A percentile compares a stretch with the other conserved stretches of the same genome.
Conservation (phyloP, 2,888 invertebrate genomes). For the Epistrophe eligans region DNA sequence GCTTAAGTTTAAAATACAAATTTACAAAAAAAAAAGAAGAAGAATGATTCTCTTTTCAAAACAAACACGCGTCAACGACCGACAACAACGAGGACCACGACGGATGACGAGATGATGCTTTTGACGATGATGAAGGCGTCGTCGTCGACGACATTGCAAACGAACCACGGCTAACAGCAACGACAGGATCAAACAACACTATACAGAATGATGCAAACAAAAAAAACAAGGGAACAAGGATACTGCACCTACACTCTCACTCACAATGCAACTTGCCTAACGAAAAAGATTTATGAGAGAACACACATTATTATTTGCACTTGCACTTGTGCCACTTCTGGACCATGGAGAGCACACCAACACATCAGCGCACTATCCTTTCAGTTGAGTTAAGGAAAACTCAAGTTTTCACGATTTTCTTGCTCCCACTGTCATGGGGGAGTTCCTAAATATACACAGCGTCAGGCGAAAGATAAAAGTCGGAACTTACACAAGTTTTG, state of each 20-base stretch:
- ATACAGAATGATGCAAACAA: slow-evolving; percentile 14
- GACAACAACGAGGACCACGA: slow-evolving; percentile 57
- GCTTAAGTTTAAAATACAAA: slow-evolving; percentile 47
- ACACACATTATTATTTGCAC: slow-evolving; percentile 72
- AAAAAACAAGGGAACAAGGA: slow-evolving; percentile 35
- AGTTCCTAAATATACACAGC: slow-evolving; percentile 37
- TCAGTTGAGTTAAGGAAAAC: slow-evolving; percentile 31
- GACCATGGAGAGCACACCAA: slow-evolving; percentile 47
- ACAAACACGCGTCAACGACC: slow-evolving; percentile 75
- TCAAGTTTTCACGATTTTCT: slow-evolving; percentile 64
- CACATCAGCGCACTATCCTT: slow-evolving; percentile 49
- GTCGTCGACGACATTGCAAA: slow-evolving; percentile 68
- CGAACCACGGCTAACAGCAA: slow-evolving; percentile 51
- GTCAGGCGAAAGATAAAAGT: slow-evolving; percentile 38
- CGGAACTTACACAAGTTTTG: slow-evolving; percentile 36
- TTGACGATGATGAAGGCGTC: slow-evolving; percentile 43
- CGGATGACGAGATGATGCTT: slow-evolving; percentile 33
- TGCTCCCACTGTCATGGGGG: slow-evolving; percentile 46
- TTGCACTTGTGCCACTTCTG: slow-evolving; percentile 75
- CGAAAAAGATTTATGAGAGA: slow-evolving; percentile 66
- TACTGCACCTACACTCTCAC: slow-evolving; percentile 17
- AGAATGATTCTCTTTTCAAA: slow-evolving; percentile 37
- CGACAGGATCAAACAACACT: slow-evolving; percentile 57
- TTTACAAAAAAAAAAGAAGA: background rate
- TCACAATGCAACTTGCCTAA: slow-evolving; percentile 24